Evolutionary conservation across 2,797 vertebrate species (phyloP).

Genomic region (Crocodylus rhombifer): DNA sequence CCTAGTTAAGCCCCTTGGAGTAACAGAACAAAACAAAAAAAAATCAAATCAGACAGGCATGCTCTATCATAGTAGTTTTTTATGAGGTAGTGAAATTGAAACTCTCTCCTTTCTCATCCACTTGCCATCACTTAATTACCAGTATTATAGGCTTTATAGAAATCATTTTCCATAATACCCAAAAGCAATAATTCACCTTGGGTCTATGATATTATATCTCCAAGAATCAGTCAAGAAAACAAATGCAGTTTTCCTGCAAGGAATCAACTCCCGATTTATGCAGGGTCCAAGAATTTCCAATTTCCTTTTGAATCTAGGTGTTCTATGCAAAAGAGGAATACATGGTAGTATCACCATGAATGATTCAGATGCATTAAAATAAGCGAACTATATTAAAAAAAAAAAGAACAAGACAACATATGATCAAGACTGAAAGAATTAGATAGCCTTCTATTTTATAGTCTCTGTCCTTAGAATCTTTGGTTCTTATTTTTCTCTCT

Average conservation of each 20-base stretch:
- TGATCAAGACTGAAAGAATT: background rate
- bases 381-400: background rate
- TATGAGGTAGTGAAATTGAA: background rate
- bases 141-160: background rate
- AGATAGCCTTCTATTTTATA: background rate
- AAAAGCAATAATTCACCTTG: background rate
- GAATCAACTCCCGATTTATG: background rate
- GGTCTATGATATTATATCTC: background rate
- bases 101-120: background rate
- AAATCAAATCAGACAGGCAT: background rate
- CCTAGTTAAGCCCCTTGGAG: background rate
- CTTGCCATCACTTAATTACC: background rate
- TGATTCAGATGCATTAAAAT: background rate
- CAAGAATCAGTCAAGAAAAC: background rate
- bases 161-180: background rate
- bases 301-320: background rate
- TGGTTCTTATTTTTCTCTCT: background rate
- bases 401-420: background rate
- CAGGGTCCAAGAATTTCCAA: background rate
- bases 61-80: background rate
- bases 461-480: background rate
- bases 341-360: background rate
- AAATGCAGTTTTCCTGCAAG: background rate
- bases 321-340: background rate
- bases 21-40: background rate